These are phyloP conservation scores for Hyla sarda DNA, from an alignment of 2,113 vertebrate species.

Conservation along the genomic window DNA sequence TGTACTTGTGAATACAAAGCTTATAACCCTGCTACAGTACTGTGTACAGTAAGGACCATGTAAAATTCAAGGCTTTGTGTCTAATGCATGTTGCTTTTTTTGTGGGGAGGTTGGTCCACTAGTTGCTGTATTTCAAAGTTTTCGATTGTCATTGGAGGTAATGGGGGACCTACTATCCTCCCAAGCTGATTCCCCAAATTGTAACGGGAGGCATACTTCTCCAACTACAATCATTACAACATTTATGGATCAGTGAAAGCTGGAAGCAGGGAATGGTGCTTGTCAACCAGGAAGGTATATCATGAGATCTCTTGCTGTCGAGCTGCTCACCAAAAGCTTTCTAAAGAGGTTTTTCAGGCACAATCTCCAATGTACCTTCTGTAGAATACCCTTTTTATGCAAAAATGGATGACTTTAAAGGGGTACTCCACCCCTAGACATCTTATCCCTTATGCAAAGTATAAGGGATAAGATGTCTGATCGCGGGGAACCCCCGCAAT, in stretches of 20 bases:
- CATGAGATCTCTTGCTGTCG: not conserved
- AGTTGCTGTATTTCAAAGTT: not conserved
- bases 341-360: too few species aligned
- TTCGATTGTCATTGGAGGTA: not conserved
- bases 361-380: too few species aligned
- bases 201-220: not conserved
- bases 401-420: too few species aligned
- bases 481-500: too few species aligned
- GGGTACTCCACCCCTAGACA: too few species aligned
- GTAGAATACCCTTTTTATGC: too few species aligned
- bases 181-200: not conserved
- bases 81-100: not conserved
- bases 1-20: too few species aligned
- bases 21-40: too few species aligned
- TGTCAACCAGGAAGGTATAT: not conserved
- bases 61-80: not conserved
- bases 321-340: too few species aligned
- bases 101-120: not conserved
- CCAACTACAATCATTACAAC: not conserved
- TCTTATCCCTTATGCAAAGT: too few species aligned
- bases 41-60: too few species aligned
- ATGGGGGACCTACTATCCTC: not conserved
- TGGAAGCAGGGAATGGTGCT: not conserved
- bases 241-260: not conserved
- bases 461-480: too few species aligned